Evolutionary conservation across 2,113 vertebrate species (phyloP).

Genomic region (Archilochus colubris): DNA sequence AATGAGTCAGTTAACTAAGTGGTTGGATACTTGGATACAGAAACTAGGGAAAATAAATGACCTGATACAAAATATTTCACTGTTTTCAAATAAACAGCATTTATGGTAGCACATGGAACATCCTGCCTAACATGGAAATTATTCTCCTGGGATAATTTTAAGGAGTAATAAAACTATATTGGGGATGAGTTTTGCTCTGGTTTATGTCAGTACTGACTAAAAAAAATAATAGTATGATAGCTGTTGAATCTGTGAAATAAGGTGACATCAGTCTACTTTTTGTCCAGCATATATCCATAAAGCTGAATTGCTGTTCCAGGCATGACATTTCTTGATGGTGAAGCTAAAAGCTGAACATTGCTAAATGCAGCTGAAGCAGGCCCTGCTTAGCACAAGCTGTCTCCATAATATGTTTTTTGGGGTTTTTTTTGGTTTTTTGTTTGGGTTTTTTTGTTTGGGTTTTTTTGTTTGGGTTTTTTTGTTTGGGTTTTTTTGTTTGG

Average conservation of each 20-base stretch:
- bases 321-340: neutral
- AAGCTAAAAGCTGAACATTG: neutral
- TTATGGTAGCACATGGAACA: neutral
- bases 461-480: neutral
- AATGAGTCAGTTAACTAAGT: neutral
- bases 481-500: too few relatives aligned
- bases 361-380: neutral
- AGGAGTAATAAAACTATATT: neutral
- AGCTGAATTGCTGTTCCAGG: neutral
- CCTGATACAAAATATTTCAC: rapidly evolving
- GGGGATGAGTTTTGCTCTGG: neutral
- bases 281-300: neutral
- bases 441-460: too few relatives aligned
- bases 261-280: neutral
- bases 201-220: neutral
- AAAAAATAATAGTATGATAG: neutral
- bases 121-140: neutral
- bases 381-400: neutral
- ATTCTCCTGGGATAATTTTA: neutral
- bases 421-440: neutral
- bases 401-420: neutral
- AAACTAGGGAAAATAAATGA: neutral
- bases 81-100: neutral
- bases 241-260: neutral
- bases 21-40: neutral